Base-by-base conservation (phyloP, 2,797 vertebrate species). In the Periophthalmus magnuspinnatus region DNA sequence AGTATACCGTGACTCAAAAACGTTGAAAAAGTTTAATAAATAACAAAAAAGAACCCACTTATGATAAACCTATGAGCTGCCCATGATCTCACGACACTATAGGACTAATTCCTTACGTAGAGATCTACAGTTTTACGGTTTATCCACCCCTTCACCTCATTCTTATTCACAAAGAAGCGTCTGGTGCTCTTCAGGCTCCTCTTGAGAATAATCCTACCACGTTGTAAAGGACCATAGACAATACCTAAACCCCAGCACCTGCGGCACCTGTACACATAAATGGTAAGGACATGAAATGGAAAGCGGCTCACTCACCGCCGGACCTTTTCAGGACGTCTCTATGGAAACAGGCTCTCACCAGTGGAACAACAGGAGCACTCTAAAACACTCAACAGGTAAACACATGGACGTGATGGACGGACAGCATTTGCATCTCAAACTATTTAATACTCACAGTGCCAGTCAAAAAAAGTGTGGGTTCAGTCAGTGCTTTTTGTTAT, bases 331-430 rank as follows among this genome's bases (percentile, higher is more conserved):
- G 28, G 72, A 60, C 9, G 77, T 81, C 71, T 32, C 83, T 74
- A 79, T 74, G 74, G 70, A 52, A 73, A 85, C 81, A 2, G 3
- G 50, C 61, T 55, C 22, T 34, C 52, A 56, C n/a, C 17, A 54
- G 63, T 34, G 22, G 16, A 45, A 5, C 59, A 47, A 58, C 48
- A 32, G 67, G 70, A 63, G 77, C 67, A 28, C 60, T 59, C 16
- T 59, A 60, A 14, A 71, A 62, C 17, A 2, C 24, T 57, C 55
- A 19, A 5, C 45, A n/a, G 32, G 55, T 24, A 21, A n/a, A 34
- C 33, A 60, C 24, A 57, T 28, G 5, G 55, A 6, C 1, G 2
- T 10, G 11, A 13, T 3, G 11, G 10, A 41, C 38, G 14, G 38
- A 38, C 1, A 38, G 36, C 38, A 41, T 41, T 41, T 41, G 3